Evolutionary conservation across 1,140 invertebrate genomes (phyloP).

Genomic region (Stratiolaelaps scimitus): DNA sequence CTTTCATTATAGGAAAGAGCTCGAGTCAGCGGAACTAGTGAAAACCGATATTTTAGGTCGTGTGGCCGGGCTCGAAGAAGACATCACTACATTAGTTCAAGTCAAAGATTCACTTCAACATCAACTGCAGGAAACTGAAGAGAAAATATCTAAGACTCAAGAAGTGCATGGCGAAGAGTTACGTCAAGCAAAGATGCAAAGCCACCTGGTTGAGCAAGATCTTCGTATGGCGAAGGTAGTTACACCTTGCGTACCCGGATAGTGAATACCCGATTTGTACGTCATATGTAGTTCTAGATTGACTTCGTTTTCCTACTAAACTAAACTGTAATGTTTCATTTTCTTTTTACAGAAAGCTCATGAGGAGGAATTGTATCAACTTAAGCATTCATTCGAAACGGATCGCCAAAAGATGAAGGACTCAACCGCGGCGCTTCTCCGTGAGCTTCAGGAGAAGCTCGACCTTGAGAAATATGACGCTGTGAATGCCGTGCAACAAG

Average conservation of each 20-base stretch:
- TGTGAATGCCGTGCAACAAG: background rate
- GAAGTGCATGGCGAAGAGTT: background rate
- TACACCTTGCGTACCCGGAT: too few species aligned
- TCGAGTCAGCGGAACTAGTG: background rate
- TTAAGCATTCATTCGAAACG: background rate
- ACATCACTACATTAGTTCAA: background rate
- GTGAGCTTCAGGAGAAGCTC: slow-evolving; percentile 16
- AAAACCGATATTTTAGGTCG: background rate
- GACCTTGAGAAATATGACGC: background rate
- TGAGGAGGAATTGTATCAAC: background rate
- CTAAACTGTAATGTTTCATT: too few species aligned
- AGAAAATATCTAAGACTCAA: background rate
- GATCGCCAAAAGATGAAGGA: background rate
- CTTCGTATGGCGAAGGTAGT: too few species aligned
- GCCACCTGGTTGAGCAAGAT: too few species aligned
- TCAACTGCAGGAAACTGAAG: background rate
- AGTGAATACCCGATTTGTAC: too few species aligned
- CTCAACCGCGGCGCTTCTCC: background rate
- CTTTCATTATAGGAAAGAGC: background rate
- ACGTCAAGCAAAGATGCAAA: too few species aligned
- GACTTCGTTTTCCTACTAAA: too few species aligned
- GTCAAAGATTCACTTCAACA: background rate
- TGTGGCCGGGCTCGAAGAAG: slow-evolving; percentile 5
- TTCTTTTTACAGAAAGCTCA: background rate
- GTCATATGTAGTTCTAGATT: too few species aligned